A percentile compares a stretch with the other conserved stretches of the same genome.
phyloP scores from a whole-genome alignment of 1,140 invertebrate species.

The Drosophila bifasciata region DNA sequence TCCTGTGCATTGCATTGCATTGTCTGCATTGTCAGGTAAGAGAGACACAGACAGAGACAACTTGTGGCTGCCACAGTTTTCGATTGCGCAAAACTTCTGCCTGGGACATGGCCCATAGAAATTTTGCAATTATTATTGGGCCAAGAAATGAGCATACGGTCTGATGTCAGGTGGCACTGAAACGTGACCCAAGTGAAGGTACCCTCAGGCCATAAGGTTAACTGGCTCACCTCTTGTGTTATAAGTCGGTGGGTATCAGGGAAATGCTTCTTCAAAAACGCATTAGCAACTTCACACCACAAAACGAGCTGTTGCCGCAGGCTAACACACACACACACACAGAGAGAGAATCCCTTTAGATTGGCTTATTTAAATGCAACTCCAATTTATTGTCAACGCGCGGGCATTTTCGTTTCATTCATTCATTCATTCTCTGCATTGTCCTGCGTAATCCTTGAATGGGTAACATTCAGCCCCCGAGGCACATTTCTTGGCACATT shows the following conservation, averaged over 20 bases:
- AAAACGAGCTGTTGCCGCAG: constrained; percentile 20
- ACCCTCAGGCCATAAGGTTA: too few relatives aligned
- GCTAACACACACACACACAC: constrained; percentile 34
- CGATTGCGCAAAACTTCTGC: constrained; percentile 43
- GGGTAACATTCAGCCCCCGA: constrained; percentile 53
- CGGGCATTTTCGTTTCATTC: constrained; percentile 63
- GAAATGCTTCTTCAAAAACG: constrained; percentile 47
- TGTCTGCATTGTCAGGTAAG: constrained; percentile 10
- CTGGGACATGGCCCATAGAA: constrained; percentile 24
- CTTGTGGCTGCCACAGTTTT: constrained; percentile 27
- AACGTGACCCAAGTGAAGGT: constrained; percentile 28
- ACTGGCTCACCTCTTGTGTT: not conserved
- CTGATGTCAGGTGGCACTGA: constrained; percentile 21
- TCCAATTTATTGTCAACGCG: constrained; percentile 80
- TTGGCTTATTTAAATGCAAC: constrained; percentile 76
- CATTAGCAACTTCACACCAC: constrained; percentile 73
- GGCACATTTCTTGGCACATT: constrained; percentile 58
- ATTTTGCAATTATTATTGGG: constrained; percentile 26
- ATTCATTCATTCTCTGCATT: constrained; percentile 75
- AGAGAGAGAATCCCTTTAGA: constrained; percentile 43
- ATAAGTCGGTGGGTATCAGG: constrained; percentile 7
- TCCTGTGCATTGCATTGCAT: not conserved
- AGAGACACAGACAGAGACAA: too few relatives aligned
- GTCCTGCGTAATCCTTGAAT: constrained; percentile 79
- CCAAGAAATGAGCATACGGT: constrained; percentile 33